phyloP scores from a whole-genome alignment of 2,797 vertebrate genomes.

The Halcyon smyrnensis region DNA sequence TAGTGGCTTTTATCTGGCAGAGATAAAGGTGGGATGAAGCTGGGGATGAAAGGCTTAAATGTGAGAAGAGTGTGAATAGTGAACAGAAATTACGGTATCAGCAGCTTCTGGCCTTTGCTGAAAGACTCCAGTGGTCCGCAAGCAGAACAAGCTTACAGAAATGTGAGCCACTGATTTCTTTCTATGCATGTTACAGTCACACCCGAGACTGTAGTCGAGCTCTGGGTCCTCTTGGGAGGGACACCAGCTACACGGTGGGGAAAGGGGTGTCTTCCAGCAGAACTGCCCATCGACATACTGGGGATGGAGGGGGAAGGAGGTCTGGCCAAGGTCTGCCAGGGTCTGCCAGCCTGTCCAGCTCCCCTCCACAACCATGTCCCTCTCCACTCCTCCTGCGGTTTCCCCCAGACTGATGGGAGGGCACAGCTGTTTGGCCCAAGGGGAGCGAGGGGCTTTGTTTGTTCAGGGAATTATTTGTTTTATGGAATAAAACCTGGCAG shows the following conservation, averaged over 20 bases:
- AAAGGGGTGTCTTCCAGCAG: background rate
- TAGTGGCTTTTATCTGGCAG: constrained; percentile 47
- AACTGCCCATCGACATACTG: background rate
- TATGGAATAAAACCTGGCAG: constrained; percentile 34
- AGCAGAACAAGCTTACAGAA: constrained; percentile 18
- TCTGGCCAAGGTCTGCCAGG: background rate
- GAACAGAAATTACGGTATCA: background rate
- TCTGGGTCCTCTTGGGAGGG: background rate
- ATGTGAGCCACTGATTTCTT: constrained; percentile 16
- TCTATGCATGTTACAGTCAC: background rate
- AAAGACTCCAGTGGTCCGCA: background rate
- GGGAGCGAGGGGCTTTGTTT: background rate
- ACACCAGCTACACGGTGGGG: background rate
- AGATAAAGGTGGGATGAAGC: constrained; percentile 35
- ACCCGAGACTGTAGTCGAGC: background rate
- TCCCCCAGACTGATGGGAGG: background rate
- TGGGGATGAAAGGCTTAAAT: constrained; percentile 44
- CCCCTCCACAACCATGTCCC: background rate
- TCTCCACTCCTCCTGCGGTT: background rate
- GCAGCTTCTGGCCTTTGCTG: background rate
- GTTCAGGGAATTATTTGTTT: background rate
- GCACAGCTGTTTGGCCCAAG: constrained; percentile 38
- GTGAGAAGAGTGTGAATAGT: constrained; percentile 14
- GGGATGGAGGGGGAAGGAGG: background rate
- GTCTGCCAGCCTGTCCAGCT: background rate